phyloP scores from a whole-genome alignment of 2,113 vertebrate genomes.

The Rana temporaria region DNA sequence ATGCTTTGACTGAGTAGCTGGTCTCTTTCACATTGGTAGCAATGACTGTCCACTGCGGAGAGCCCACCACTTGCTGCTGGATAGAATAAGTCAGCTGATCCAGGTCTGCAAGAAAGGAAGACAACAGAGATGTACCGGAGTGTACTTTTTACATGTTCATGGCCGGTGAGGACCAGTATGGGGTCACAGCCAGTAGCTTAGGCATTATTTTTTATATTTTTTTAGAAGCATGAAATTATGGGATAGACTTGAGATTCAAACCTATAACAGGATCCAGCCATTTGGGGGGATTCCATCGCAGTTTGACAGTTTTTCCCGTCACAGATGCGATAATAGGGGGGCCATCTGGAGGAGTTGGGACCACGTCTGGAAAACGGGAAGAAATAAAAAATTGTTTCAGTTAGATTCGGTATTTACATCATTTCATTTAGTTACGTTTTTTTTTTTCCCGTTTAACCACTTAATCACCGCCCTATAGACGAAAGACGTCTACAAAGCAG shows the following conservation, averaged over 20 bases:
- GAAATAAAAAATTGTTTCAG: too few species aligned
- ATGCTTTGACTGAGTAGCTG: conserved; percentile 75
- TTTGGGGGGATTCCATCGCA: conserved; percentile 91
- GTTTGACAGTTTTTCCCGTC: conserved; percentile 86
- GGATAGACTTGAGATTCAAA: conserved; percentile 63
- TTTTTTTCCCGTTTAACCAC: too few species aligned
- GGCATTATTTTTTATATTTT: too few species aligned
- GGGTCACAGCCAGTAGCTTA: not conserved
- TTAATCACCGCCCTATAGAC: too few species aligned
- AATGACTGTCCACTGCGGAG: conserved; percentile 90
- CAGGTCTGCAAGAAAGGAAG: conserved; percentile 75
- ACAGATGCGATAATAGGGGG: conserved; percentile 82
- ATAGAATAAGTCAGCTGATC: conserved; percentile 87
- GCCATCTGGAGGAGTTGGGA: conserved; percentile 92
- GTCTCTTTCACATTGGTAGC: conserved; percentile 82
- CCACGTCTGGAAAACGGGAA: conserved; percentile 79
- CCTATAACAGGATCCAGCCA: conserved; percentile 92
- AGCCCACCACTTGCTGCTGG: conserved; percentile 92
- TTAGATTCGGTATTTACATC: too few species aligned
- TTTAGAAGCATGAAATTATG: too few species aligned
- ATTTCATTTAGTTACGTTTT: too few species aligned
- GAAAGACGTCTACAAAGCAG: too few species aligned
- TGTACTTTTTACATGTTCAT: too few species aligned
- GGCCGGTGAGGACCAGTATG: not conserved
- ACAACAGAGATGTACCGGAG: conserved; percentile 14